Conservation (phyloP, 2,113 vertebrate species). For the Prolemur simus region DNA sequence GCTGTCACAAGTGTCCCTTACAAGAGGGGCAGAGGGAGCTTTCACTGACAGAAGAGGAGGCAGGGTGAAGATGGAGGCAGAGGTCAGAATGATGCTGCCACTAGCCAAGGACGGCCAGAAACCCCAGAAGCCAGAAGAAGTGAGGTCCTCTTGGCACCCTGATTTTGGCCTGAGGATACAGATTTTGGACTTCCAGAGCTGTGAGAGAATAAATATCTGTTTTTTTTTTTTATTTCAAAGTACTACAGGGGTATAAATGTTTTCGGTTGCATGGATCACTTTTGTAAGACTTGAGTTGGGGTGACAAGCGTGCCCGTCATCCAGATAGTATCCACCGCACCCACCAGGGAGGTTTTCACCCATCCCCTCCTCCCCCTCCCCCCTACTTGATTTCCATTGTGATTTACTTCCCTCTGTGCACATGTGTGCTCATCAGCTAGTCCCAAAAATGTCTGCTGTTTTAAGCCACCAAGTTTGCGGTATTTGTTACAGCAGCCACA, state of each 20-base stretch:
- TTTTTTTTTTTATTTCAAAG: no score
- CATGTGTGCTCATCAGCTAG: no score
- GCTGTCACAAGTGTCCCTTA: not conserved
- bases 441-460: not conserved
- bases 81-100: not conserved
- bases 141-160: not conserved
- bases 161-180: not conserved
- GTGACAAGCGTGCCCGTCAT: no score
- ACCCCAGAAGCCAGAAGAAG: not conserved
- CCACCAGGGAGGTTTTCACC: no score
- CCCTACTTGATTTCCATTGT: no score
- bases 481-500: not conserved
- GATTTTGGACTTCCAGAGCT: not conserved
- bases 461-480: not conserved
- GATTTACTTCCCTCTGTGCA: no score
- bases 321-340: no score
- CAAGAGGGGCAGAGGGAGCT: not conserved
- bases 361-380: no score
- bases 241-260: no score
- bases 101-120: not conserved
- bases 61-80: accelerated
- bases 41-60: not conserved
- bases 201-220: not conserved
- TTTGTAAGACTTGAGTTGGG: no score
- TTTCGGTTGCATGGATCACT: no score